phyloP scores from a whole-genome alignment of 2,113 vertebrate species.

The Strigops habroptila region DNA sequence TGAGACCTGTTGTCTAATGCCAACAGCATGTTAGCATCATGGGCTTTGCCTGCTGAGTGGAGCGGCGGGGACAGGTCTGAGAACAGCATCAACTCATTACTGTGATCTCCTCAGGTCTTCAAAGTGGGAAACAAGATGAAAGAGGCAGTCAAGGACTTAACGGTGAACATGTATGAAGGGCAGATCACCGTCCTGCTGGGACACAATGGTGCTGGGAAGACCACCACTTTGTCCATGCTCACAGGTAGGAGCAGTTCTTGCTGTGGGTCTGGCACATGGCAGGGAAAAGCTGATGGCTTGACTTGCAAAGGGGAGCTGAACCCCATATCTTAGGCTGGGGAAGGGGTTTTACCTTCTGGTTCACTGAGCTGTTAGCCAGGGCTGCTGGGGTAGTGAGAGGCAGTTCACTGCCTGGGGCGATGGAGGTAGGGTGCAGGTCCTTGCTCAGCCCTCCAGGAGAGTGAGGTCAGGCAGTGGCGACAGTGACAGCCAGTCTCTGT shows the following conservation, averaged over 20 bases:
- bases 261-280: not conserved
- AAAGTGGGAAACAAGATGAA: conserved; percentile 79
- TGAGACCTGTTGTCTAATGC: not conserved
- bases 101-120: conserved; percentile 73
- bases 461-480: not conserved
- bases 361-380: not conserved
- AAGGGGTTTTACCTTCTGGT: not conserved
- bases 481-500: not conserved
- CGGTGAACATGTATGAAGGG: conserved; percentile 89
- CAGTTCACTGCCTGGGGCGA: not conserved
- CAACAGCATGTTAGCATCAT: fast-evolving
- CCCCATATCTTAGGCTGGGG: not conserved
- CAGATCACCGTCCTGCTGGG: conserved; percentile 90
- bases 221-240: conserved; percentile 89
- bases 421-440: not conserved
- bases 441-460: not conserved
- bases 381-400: not conserved
- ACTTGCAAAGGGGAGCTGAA: not conserved
- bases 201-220: conserved; percentile 93
- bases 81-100: not conserved
- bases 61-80: not conserved
- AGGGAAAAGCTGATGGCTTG: not conserved
- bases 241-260: conserved; percentile 71
- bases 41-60: not conserved
- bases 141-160: conserved; percentile 84